Evolutionary conservation across 2,113 vertebrate genomes (phyloP), one percentile per base, ranked within the genome.

Genomic region (Hippocampus mohnikei): DNA sequence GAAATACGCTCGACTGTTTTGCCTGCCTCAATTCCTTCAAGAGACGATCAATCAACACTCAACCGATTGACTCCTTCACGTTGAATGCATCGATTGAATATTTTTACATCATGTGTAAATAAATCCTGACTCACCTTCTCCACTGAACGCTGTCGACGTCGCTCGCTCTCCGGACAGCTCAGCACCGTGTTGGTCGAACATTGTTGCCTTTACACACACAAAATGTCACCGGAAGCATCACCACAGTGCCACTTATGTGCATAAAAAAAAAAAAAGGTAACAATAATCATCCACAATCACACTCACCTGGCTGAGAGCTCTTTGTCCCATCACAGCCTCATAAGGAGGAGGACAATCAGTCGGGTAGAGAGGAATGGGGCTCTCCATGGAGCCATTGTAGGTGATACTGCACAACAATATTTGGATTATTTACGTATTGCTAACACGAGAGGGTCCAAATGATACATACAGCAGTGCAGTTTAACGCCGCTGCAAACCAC

Each of bases 331-430:
- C 72, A 98, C 97, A 0, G 93, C 94, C 87, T 98, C 97, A 0
- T 98, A 98, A 0, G 96, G 96, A 6, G 96, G 96, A 23, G 96
- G 96, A 66, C 95, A 96, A 69, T 98, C 96, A 0, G 95, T 97
- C 0, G 96, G 96, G 77, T 98, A 98, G 16, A 96, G 91, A 16
- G 96, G 97, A 69, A 95, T 89, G 0, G 97, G 97, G 73, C 96
- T 98, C 89, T 97, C 97, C 96, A 98, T 98, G 72, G 97, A 98
- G 62, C 96, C 97, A 0, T 98, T 98, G 74, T 98, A 98, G 3
- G 97, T 98, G 85, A 98, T 98, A 84, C 97, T 98, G 29, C 33
- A 74, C 0, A 44, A 44, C 42, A 44, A 10, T 12, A 44, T 44
- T 15, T 10, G 42, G 42, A 44, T 44, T 44, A 44, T 44, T 44